These are phyloP conservation scores for Pampusana beccarii DNA, from an alignment of 2,113 vertebrate genomes.

Conservation along the genomic window DNA sequence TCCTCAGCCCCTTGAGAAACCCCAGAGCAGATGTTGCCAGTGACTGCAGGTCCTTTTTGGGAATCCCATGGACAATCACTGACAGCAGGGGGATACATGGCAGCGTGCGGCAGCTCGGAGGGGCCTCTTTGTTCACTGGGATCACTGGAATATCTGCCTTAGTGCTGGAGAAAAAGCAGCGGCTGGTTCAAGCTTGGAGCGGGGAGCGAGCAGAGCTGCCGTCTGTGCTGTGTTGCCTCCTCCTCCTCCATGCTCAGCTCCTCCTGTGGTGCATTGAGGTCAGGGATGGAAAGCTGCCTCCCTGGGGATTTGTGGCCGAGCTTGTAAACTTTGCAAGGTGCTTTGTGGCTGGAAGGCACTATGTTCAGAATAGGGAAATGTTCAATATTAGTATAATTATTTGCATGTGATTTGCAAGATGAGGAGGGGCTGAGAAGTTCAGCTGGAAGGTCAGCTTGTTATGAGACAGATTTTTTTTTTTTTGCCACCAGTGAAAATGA, in stretches of 20 bases:
- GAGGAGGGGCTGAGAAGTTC: background rate
- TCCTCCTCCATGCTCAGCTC: background rate
- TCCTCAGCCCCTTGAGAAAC: background rate
- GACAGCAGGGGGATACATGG: background rate
- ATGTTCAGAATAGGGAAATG: background rate
- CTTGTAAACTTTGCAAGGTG: background rate
- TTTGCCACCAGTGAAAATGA: background rate
- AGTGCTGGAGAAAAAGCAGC: background rate
- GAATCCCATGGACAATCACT: background rate
- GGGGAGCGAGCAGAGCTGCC: background rate
- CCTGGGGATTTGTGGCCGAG: background rate
- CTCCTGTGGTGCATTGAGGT: background rate
- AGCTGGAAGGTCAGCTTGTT: background rate
- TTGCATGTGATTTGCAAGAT: background rate
- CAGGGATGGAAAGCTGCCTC: background rate
- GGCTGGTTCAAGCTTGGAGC: background rate
- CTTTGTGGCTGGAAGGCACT: background rate
- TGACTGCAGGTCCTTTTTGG: conserved; percentile 16
- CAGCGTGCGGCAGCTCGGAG: background rate
- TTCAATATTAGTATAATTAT: background rate
- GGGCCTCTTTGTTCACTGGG: background rate
- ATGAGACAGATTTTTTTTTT: background rate
- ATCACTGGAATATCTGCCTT: background rate
- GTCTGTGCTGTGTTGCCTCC: background rate
- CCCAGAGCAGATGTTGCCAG: conserved; percentile 1